Evolutionary conservation across 2,113 vertebrate species (phyloP).

Genomic region (Vulpes lagopus): DNA sequence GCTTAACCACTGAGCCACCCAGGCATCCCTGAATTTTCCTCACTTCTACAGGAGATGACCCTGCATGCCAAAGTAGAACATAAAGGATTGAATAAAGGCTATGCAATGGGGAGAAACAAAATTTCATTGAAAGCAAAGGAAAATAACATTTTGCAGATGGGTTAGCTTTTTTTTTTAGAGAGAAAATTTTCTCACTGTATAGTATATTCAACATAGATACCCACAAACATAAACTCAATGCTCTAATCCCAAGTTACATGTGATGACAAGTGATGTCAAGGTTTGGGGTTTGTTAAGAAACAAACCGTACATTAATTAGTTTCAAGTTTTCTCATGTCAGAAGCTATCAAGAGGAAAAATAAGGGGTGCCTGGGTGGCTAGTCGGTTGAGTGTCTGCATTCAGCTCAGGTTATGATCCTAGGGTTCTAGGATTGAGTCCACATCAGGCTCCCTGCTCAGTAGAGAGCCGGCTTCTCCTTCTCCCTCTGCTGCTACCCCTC

Average conservation of each 20-base stretch:
- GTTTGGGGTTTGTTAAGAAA: not conserved
- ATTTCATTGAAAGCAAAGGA: constrained; percentile 31
- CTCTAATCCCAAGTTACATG: not conserved
- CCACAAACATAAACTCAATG: constrained; percentile 11
- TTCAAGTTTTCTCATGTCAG: constrained; percentile 53
- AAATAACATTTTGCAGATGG: not conserved
- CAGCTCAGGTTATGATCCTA: no score
- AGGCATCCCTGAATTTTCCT: not conserved
- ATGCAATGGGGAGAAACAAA: no score
- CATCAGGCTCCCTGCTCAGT: no score
- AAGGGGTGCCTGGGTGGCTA: not conserved
- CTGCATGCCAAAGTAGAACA: not conserved
- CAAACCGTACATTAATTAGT: not conserved
- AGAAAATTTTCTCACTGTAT: not conserved
- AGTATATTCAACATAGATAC: not conserved
- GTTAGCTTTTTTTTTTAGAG: constrained; percentile 15
- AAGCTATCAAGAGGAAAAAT: constrained; percentile 40
- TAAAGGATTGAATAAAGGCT: not conserved
- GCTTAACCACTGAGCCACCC: no score
- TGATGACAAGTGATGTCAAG: not conserved
- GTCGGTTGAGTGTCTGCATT: no score
- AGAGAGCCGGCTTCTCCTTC: no score
- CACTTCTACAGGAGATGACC: not conserved
- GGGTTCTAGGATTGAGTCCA: no score
- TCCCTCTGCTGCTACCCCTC: no score